These are phyloP conservation scores for Charaxes varanes DNA, from an alignment of 1,140 invertebrate genomes.

Conservation along the genomic window DNA sequence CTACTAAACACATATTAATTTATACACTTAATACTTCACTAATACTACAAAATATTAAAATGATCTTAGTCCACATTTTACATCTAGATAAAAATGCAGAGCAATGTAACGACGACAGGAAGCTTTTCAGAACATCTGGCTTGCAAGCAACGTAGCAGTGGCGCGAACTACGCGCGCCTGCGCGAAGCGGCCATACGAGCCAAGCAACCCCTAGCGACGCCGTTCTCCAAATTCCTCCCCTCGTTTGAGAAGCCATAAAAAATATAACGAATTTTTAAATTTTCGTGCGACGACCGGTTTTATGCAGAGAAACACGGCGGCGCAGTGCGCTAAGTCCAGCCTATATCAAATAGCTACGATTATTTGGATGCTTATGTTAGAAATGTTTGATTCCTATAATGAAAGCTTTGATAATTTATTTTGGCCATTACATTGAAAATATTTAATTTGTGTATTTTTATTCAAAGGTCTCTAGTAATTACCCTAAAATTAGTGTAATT, in stretches of 20 bases:
- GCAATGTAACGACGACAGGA: constrained; percentile 66
- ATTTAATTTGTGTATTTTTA: no score
- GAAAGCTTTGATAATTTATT: constrained; percentile 14
- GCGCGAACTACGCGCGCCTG: constrained; percentile 73
- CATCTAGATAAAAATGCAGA: constrained; percentile 55
- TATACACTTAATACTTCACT: constrained; percentile 58
- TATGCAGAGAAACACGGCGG: constrained; percentile 28
- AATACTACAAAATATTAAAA: constrained; percentile 49
- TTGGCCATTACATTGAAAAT: neutral
- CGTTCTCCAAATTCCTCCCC: constrained; percentile 66
- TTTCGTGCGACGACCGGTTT: constrained; percentile 62
- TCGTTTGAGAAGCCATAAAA: constrained; percentile 66
- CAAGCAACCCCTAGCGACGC: constrained; percentile 69
- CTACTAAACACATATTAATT: constrained; percentile 59
- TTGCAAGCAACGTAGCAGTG: constrained; percentile 71
- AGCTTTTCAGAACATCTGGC: constrained; percentile 75
- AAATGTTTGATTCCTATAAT: constrained; percentile 4
- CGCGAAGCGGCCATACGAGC: constrained; percentile 58
- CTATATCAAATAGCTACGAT: constrained; percentile 6
- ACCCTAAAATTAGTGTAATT: constrained; percentile 5
- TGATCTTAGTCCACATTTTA: constrained; percentile 65
- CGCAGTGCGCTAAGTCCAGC: constrained; percentile 23
- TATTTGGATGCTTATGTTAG: constrained; percentile 7
- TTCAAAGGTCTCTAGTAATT: no score
- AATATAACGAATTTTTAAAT: constrained; percentile 73